Base-by-base conservation (phyloP, 1,140 invertebrate species). In the Pinna nobilis region DNA sequence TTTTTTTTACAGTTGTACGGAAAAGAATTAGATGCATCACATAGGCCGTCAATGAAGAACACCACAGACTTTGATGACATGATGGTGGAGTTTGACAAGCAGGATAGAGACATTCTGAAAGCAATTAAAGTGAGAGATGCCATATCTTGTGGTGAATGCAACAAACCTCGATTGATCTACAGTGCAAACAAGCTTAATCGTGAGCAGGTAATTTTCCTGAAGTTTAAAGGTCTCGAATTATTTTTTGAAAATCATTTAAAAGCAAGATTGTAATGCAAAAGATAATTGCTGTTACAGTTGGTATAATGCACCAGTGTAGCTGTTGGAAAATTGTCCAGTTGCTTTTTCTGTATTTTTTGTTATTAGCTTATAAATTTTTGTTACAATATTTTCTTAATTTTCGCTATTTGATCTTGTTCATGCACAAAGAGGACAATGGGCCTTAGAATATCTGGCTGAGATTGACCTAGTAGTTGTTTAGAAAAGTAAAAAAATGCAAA, bases 141-240 rank as follows among this genome's bases (percentile, higher is more conserved):
- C 28, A 55, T 68, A 50, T 20, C 13, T n/a, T 68, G 65, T 44
- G 53, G 53, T 39, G 65, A 68, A 55, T 68, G 65, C 32, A 13
- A 41, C 18, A 55, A 57, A 57, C 65, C 65, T 35, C 20, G 65
- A 57, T 25, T 57, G 1, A 39, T 68, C 11, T 68, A 39, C 35
- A 37, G 49, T 39, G 20, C 41, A 51, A 37, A 9, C 32, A 68
- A 68, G 37, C 28, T 39, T 7, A 55, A 15, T 39, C 15, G 35
- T 30, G 60, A 64, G 15, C 37, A 64, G 60, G 60, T 64, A 64
- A 53, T 25, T 25, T n/a, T n/a, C n/a, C n/a, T n/a, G n/a, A n/a
- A n/a, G n/a, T 44, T 11, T 44, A 44, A 11, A 9, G 9, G n/a
- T 44, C 9, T 44, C n/a, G 9, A 44, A 44, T n/a, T 44, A 44